Evolutionary conservation across 2,888 invertebrate species (phyloP).

Genomic region (Mimumesa dahlbomi): DNA sequence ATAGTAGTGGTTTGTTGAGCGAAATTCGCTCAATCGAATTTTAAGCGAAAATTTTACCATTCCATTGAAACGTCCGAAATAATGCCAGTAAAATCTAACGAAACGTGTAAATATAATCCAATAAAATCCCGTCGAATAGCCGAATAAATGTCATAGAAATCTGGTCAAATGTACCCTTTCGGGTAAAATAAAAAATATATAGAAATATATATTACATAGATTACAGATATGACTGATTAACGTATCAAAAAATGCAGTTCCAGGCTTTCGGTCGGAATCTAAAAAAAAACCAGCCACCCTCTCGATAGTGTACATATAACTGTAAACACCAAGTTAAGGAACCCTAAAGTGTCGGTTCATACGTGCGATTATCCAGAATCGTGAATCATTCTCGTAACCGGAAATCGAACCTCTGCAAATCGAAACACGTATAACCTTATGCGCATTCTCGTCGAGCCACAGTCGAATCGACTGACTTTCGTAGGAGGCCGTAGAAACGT

Average conservation of each 20-base stretch:
- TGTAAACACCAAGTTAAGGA: conserved; percentile 58
- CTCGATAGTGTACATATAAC: conserved; percentile 63
- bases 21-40: no score
- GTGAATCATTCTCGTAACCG: conserved; percentile 11
- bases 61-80: no score
- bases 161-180: no score
- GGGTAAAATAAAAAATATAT: no score
- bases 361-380: conserved; percentile 26
- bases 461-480: conserved; percentile 1
- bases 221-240: no score
- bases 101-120: no score
- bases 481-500: conserved; percentile 29
- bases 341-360: conserved; percentile 53
- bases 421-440: conserved; percentile 26
- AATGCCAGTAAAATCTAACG: no score
- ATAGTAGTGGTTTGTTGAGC: no score
- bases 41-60: no score
- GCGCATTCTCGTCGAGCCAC: conserved; percentile 4
- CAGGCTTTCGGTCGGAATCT: conserved; percentile 65
- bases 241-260: conserved; percentile 42
- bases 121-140: no score
- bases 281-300: conserved; percentile 70
- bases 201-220: no score
- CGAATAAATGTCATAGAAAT: no score
- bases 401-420: conserved; percentile 21